Conservation (phyloP, 2,888 invertebrate genomes). For the Marasmarcha lunaedactyla region DNA sequence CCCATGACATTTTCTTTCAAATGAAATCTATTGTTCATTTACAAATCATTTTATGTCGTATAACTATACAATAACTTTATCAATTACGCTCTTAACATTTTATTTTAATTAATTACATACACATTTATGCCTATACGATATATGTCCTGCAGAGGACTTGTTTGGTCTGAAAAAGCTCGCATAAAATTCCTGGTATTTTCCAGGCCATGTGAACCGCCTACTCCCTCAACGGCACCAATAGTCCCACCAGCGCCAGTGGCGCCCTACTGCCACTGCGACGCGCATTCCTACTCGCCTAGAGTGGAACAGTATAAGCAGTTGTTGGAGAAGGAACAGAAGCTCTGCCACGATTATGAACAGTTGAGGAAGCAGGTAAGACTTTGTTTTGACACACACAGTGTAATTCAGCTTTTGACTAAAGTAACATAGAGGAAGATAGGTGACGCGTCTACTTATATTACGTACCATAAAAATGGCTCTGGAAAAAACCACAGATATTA, state of each 20-base stretch:
- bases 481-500: too few species aligned
- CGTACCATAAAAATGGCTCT: too few species aligned
- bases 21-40: too few species aligned
- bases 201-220: slow-evolving; percentile 73
- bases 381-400: background rate
- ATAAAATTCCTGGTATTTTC: too few species aligned
- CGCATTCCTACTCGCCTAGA: slow-evolving; percentile 70
- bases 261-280: slow-evolving; percentile 75
- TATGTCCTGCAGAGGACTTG: too few species aligned
- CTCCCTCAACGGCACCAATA: slow-evolving; percentile 48
- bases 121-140: too few species aligned
- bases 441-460: background rate
- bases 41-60: too few species aligned
- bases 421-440: background rate
- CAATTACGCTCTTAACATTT: too few species aligned
- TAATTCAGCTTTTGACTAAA: background rate
- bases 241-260: slow-evolving; percentile 66
- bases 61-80: too few species aligned
- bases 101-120: too few species aligned
- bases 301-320: slow-evolving; percentile 73
- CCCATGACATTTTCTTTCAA: too few species aligned
- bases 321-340: slow-evolving; percentile 69
- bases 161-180: too few species aligned
- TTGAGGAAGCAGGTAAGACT: slow-evolving; percentile 56
- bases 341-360: slow-evolving; percentile 65